Percentiles rank a stretch among this genome's conserved stretches.
Conservation (phyloP, 2,113 vertebrate genomes). For the Herpetotheres cachinnans region DNA sequence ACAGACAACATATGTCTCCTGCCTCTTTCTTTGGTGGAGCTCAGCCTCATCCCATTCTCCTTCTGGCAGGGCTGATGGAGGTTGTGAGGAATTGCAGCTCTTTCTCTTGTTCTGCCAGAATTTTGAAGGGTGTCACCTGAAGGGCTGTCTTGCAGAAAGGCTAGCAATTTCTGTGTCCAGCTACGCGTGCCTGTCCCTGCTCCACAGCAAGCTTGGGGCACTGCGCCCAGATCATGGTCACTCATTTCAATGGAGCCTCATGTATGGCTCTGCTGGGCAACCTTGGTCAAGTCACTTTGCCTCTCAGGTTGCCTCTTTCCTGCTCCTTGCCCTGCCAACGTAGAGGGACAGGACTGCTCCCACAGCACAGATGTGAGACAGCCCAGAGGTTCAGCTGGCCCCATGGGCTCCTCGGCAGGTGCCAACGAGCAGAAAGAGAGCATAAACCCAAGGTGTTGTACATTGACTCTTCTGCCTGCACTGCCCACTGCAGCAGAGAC, state of each 20-base stretch:
- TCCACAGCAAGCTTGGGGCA: rapidly evolving
- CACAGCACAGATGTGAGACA: neutral
- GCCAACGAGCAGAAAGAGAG: neutral
- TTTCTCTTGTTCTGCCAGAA: neutral
- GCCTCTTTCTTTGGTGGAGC: neutral
- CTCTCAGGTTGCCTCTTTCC: neutral
- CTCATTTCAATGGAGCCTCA: rapidly evolving
- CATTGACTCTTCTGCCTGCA: neutral
- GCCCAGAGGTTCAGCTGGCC: neutral
- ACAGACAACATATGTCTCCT: neutral
- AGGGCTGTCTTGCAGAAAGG: neutral
- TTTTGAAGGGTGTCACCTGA: rapidly evolving
- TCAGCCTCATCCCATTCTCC: neutral
- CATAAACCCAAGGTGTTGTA: rapidly evolving
- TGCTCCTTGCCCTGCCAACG: neutral
- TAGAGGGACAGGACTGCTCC: neutral
- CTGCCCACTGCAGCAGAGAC: neutral
- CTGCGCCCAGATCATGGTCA: rapidly evolving
- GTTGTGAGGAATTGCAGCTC: neutral
- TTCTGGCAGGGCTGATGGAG: neutral
- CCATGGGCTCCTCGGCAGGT: rapidly evolving
- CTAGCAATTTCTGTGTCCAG: neutral
- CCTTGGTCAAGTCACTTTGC: neutral
- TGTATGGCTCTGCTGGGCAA: neutral
- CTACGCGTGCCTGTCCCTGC: neutral